Evolutionary conservation across 1,140 invertebrate species (phyloP), one percentile per base, ranked within the genome.

Genomic region (Zeugodacus cucurbitae): DNA sequence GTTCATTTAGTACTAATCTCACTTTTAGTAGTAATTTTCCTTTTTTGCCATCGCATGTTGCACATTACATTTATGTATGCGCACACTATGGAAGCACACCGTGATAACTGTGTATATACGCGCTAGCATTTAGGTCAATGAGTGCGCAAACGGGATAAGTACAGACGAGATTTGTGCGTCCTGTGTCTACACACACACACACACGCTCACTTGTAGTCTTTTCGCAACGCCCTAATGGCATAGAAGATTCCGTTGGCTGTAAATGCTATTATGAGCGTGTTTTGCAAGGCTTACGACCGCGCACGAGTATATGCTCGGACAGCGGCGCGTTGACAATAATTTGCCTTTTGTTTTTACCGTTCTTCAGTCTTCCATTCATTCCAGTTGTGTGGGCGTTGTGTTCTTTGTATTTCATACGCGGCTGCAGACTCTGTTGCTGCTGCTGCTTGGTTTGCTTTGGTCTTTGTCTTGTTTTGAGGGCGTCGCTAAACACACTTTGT

Each of bases 141-240:
- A 74, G 67, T 74, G 67, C 67, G 67, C 67, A 74, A 74, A 74
- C 67, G 34, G 67, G 67, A 74, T 74, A 74, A 74, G 67, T 74
- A 17, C 34, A 41, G 22, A 6, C 67, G 5, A 34, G 17, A 74
- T 74, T 74, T 74, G 62, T 54, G 58, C n/a, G n/a, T 62, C n/a
- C 58, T 62, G n/a, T 62, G n/a, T 54, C n/a, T n/a, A 62, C 58
- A n/a, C 58, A n/a, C 64, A 17, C 29, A 22, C 67, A 62, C 58
- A n/a, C 58, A n/a, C 64, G 11, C 29, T 37, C 67, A 8, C 67
- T 3, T 74, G 11, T 2, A 41, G 32, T 67, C 34, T 20, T 41
- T 74, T 74, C 34, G 67, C 67, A 41, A 34, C n/a, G 26, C 32
- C 34, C 67, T 74, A 41, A 74, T 74, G 67, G 67, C 67, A 26